phyloP scores from a whole-genome alignment of 2,113 vertebrate genomes.

The Melierax canorus region DNA sequence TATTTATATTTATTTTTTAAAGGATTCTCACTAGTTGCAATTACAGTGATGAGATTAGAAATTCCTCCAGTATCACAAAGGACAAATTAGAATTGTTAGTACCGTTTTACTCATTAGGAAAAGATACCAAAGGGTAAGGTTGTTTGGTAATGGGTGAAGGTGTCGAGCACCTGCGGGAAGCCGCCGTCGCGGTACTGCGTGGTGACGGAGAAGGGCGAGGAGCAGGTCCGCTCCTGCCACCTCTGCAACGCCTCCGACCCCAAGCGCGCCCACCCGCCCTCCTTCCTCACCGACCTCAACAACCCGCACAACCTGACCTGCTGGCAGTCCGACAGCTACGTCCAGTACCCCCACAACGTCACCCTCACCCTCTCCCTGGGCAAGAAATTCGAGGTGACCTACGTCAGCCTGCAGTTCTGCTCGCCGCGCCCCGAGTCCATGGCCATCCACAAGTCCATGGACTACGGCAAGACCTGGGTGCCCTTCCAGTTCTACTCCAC shows the following conservation, averaged over 20 bases:
- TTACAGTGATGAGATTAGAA: background rate
- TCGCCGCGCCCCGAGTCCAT: constrained; percentile 94
- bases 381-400: constrained; percentile 98
- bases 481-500: constrained; percentile 97
- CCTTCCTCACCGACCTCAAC: constrained; percentile 96
- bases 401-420: constrained; percentile 98
- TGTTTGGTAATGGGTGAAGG: constrained; percentile 74
- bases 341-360: constrained; percentile 92
- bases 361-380: constrained; percentile 90
- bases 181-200: constrained; percentile 87
- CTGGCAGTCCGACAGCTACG: constrained; percentile 96
- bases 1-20: background rate
- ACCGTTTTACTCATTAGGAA: background rate
- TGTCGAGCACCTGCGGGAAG: constrained; percentile 92
- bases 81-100: background rate
- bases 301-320: constrained; percentile 99
- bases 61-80: background rate
- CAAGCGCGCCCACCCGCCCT: constrained; percentile 84
- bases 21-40: background rate
- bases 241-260: constrained; percentile 93
- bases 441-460: constrained; percentile 97
- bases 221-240: constrained; percentile 86
- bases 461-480: constrained; percentile 95
- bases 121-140: background rate
- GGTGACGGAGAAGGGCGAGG: constrained; percentile 89